Evolutionary conservation across 1,140 invertebrate species (phyloP).

Genomic region (Diabrotica virgifera): DNA sequence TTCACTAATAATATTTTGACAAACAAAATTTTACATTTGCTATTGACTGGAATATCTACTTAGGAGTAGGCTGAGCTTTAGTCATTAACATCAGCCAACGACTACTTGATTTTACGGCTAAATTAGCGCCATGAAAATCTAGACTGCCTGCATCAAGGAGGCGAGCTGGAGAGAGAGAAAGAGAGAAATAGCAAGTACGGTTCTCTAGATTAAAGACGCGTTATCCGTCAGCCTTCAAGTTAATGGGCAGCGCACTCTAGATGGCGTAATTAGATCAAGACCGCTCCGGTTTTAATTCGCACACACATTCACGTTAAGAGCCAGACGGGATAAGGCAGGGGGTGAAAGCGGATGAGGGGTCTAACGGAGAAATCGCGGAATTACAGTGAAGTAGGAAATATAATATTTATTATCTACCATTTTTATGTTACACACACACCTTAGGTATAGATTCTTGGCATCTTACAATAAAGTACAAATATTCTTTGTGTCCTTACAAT

Average conservation of each 20-base stretch:
- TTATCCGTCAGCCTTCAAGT: slow-evolving; percentile 1
- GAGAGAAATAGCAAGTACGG: not conserved
- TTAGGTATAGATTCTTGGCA: no score
- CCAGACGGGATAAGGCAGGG: not conserved
- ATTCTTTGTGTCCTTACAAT: no score
- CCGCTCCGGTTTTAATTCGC: slow-evolving; percentile 1
- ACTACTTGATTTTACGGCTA: slow-evolving; percentile 2
- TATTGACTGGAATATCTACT: no score
- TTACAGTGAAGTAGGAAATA: not conserved
- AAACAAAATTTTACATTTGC: no score
- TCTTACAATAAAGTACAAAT: no score
- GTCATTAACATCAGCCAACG: not conserved
- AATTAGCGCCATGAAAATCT: not conserved
- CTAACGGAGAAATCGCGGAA: not conserved
- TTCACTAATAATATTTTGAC: no score
- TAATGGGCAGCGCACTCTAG: slow-evolving; percentile 1
- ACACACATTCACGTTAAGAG: not conserved
- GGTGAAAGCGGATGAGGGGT: not conserved
- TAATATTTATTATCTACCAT: no score
- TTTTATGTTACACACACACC: no score
- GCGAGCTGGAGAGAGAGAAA: no score
- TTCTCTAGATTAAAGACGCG: slow-evolving; percentile 2
- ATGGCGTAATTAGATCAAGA: not conserved
- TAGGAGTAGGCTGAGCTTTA: no score
- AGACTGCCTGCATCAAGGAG: not conserved